Percentiles rank a stretch among this genome's conserved stretches.
Conservation (phyloP, 1,140 invertebrate genomes). For the Diploscapter pachys region DNA sequence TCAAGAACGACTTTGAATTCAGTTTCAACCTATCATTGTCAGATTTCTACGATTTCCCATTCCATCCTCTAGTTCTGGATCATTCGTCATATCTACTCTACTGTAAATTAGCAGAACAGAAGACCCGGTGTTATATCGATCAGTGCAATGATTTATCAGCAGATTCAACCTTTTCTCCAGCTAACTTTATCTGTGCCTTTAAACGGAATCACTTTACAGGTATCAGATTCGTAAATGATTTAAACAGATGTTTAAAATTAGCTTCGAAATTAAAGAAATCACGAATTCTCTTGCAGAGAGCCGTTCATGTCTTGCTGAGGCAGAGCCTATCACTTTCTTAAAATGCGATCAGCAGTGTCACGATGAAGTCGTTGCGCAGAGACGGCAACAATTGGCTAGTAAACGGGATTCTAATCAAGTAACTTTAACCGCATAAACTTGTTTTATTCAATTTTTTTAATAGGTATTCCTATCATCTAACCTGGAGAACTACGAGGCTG, state of each 20-base stretch:
- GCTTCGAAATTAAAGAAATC: not conserved
- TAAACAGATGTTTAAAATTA: conserved; percentile 12
- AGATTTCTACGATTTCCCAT: conserved; percentile 58
- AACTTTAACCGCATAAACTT: conserved; percentile 19
- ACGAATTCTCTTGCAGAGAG: conserved; percentile 7
- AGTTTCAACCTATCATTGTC: conserved; percentile 43
- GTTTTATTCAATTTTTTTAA: not conserved
- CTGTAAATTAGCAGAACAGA: conserved; percentile 51
- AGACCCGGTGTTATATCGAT: conserved; percentile 55
- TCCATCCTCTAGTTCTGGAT: conserved; percentile 52
- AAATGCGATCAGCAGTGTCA: conserved; percentile 57
- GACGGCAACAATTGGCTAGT: not conserved
- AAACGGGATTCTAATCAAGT: not conserved
- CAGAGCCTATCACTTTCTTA: conserved; percentile 54
- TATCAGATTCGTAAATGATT: not conserved
- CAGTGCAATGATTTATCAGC: conserved; percentile 51
- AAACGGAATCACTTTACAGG: conserved; percentile 46
- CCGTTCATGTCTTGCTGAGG: conserved; percentile 49
- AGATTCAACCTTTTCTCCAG: conserved; percentile 57
- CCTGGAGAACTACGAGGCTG: conserved; percentile 49
- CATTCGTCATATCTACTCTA: conserved; percentile 46
- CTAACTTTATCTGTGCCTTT: conserved; percentile 56
- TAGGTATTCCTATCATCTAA: conserved; percentile 45
- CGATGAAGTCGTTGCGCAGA: conserved; percentile 10
- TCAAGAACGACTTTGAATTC: conserved; percentile 47